Percentiles rank a stretch among this genome's conserved stretches.
phyloP scores from a whole-genome alignment of 1,140 invertebrate species.

The Frieseomelitta varia region DNA sequence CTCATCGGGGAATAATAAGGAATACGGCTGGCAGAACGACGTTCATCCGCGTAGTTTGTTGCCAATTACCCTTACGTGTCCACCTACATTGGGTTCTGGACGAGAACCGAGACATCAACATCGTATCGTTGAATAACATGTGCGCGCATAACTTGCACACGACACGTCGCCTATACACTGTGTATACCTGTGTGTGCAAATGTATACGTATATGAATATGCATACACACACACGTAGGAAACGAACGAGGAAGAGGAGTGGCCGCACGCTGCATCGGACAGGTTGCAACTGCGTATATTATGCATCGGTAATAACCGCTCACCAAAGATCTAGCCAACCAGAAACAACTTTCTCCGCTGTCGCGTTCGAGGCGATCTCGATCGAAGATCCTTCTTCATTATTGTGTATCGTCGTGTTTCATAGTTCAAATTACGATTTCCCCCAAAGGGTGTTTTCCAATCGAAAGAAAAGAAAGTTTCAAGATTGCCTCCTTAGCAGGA shows the following conservation, averaged over 20 bases:
- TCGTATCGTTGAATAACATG: constrained; percentile 9
- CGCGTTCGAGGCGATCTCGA: not conserved
- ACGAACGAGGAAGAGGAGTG: constrained; percentile 53
- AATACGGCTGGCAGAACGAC: constrained; percentile 8
- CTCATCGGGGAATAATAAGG: constrained; percentile 40
- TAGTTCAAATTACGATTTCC: no score
- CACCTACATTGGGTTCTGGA: constrained; percentile 12
- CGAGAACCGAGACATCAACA: constrained; percentile 29
- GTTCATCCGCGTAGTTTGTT: constrained; percentile 44
- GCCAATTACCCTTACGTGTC: constrained; percentile 59
- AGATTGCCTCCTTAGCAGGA: no score
- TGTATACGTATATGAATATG: not conserved
- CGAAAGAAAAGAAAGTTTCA: no score
- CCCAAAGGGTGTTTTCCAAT: no score
- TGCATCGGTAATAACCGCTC: constrained; percentile 37
- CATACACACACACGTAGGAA: not conserved
- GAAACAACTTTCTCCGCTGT: not conserved
- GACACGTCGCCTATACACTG: not conserved
- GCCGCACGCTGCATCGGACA: constrained; percentile 59
- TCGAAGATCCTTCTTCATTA: not conserved
- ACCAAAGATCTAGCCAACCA: not conserved
- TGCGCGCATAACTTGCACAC: not conserved
- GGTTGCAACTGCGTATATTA: constrained; percentile 52
- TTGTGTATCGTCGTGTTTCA: no score
- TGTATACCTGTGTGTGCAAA: not conserved